phyloP scores from a whole-genome alignment of 2,888 invertebrate genomes.

The Lottia gigantea region DNA sequence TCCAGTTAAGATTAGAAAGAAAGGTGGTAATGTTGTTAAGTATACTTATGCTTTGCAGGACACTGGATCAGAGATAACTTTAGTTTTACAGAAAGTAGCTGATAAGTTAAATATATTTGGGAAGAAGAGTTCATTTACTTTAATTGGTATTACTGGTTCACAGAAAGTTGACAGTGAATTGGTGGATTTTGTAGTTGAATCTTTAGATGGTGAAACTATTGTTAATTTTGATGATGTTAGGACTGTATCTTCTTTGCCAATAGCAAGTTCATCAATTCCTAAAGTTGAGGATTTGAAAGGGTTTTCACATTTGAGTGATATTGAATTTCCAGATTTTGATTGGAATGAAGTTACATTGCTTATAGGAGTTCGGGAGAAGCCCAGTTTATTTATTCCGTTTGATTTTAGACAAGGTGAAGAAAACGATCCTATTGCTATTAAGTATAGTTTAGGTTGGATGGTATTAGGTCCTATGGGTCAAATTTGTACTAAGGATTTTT shows the following conservation, averaged over 20 bases:
- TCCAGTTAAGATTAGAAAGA: not conserved
- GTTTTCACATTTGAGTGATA: not conserved
- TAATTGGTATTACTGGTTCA: not conserved
- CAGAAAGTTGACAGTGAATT: not conserved
- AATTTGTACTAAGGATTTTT: not conserved
- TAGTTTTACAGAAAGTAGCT: not conserved
- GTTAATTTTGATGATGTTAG: not conserved
- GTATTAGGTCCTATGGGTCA: not conserved
- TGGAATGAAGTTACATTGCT: not conserved
- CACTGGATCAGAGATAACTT: not conserved
- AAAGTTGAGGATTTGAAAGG: not conserved
- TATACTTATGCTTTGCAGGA: not conserved
- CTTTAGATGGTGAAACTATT: not conserved
- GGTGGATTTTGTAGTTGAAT: not conserved
- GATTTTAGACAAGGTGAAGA: not conserved
- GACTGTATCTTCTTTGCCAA: not conserved
- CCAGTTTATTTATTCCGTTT: not conserved
- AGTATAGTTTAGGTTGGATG: not conserved
- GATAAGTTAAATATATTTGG: not conserved
- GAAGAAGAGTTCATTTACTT: not conserved
- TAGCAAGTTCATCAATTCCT: not conserved
- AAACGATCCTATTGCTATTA: not conserved
- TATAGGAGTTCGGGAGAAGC: not conserved
- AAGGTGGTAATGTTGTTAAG: not conserved
- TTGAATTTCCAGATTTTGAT: not conserved